A percentile compares a stretch with the other conserved stretches of the same genome.
Evolutionary conservation across 2,113 vertebrate species (phyloP).

Genomic region (Reinhardtius hippoglossoides): DNA sequence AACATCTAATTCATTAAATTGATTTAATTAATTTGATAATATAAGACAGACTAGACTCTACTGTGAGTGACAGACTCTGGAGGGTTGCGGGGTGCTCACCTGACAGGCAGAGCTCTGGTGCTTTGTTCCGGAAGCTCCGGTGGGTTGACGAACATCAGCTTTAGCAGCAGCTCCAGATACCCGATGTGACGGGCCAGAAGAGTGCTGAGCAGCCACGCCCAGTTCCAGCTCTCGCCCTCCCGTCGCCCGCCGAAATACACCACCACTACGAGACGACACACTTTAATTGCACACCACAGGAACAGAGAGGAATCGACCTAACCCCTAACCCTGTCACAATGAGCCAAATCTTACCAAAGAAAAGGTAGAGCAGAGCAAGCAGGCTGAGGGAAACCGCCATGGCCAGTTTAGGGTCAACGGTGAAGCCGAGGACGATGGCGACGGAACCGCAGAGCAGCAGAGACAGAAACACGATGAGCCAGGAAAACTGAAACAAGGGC

Average conservation of each 20-base stretch:
- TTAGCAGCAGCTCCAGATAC: slow-evolving; percentile 94
- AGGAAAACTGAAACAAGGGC: slow-evolving; percentile 95
- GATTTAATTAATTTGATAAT: no score
- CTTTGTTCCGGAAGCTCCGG: slow-evolving; percentile 96
- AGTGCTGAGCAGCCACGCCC: slow-evolving; percentile 95
- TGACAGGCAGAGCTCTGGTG: slow-evolving; percentile 93
- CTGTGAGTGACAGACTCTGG: no score
- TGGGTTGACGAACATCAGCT: slow-evolving; percentile 96
- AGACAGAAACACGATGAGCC: slow-evolving; percentile 92
- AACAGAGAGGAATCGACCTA: no score
- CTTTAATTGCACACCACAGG: background rate
- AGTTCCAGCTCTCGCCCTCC: slow-evolving; percentile 95
- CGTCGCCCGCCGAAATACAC: slow-evolving; percentile 95
- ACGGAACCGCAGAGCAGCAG: slow-evolving; percentile 88
- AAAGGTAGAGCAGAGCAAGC: slow-evolving; percentile 92
- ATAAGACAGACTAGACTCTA: no score
- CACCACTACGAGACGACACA: slow-evolving; percentile 82
- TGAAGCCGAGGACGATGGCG: slow-evolving; percentile 89
- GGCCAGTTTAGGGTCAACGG: slow-evolving; percentile 88
- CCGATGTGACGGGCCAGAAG: slow-evolving; percentile 92
- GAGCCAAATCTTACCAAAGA: slow-evolving; percentile 87
- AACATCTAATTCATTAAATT: no score
- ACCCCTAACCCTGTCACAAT: background rate
- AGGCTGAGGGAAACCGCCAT: slow-evolving; percentile 91
- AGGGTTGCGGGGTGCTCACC: slow-evolving; percentile 7